A percentile compares a stretch with the other conserved stretches of the same genome.
Evolutionary conservation across 2,888 invertebrate species (phyloP).

Genomic region (Ormyrus rosae): DNA sequence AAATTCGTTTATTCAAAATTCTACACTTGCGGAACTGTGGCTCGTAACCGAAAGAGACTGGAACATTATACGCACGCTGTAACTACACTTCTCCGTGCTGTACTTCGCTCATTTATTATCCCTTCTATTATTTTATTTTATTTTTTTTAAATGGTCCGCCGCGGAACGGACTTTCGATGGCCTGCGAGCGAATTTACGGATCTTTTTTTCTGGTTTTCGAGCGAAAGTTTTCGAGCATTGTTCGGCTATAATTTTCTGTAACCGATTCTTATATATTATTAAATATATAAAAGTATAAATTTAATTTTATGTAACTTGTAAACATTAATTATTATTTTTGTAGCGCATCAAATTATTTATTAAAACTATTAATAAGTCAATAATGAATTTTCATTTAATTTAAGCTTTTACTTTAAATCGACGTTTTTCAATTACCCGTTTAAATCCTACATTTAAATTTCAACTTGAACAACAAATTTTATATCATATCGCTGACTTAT

Average conservation of each 20-base stretch:
- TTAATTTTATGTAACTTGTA: neutral
- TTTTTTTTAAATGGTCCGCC: constrained; percentile 15
- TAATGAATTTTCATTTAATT: neutral
- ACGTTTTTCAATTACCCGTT: too few relatives aligned
- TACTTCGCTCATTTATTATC: constrained; percentile 62
- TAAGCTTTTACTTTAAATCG: too few relatives aligned
- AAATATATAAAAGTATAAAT: constrained; percentile 2
- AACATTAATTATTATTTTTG: constrained; percentile 1
- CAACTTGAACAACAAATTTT: too few relatives aligned
- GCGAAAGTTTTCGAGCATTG: neutral
- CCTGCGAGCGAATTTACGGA: constrained; percentile 6
- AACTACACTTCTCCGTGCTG: constrained; percentile 62
- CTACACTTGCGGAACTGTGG: constrained; percentile 71
- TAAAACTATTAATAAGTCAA: constrained; percentile 1
- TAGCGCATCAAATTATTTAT: neutral
- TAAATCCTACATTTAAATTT: too few relatives aligned
- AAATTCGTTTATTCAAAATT: constrained; percentile 56
- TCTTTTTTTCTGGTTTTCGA: neutral
- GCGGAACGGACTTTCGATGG: constrained; percentile 18
- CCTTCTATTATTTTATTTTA: constrained; percentile 54
- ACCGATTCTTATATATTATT: too few relatives aligned
- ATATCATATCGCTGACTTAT: too few relatives aligned
- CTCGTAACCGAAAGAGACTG: constrained; percentile 74
- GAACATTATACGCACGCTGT: constrained; percentile 63
- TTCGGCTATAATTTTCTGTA: neutral